Conservation (phyloP, 2,888 invertebrate species). For the Dynastes tityus region DNA sequence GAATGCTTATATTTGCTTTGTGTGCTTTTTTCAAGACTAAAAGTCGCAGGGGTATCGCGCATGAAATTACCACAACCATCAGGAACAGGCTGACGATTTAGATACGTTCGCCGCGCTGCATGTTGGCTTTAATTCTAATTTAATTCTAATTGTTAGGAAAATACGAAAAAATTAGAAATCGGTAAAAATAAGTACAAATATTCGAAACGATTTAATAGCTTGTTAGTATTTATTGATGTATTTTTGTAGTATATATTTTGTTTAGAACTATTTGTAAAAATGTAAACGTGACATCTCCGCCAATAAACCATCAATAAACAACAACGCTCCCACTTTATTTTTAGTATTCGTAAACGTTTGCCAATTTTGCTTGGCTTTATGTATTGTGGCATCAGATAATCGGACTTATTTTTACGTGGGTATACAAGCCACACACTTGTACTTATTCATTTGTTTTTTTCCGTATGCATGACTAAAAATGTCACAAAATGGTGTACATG, state of each 20-base stretch:
- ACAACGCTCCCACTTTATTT: constrained; percentile 31
- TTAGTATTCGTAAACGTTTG: constrained; percentile 17
- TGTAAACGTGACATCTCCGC: constrained; percentile 33
- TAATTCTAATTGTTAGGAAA: too few species aligned
- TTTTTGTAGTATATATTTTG: constrained; percentile 4
- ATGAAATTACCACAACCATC: constrained; percentile 43
- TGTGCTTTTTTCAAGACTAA: constrained; percentile 47
- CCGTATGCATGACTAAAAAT: constrained; percentile 9
- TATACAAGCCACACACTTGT: neutral
- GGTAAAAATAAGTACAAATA: too few species aligned
- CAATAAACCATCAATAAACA: constrained; percentile 39
- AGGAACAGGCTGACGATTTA: neutral
- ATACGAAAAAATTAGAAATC: too few species aligned
- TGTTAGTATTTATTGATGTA: neutral
- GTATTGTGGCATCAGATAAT: constrained; percentile 13
- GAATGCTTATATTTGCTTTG: constrained; percentile 6
- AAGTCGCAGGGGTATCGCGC: constrained; percentile 19
- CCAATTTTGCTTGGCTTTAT: constrained; percentile 38
- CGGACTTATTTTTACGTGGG: constrained; percentile 23
- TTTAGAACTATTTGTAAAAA: neutral
- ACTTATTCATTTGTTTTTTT: constrained; percentile 34
- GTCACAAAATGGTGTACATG: neutral
- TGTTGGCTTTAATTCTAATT: neutral
- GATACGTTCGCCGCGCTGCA: neutral
- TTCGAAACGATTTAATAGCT: neutral